Evolutionary conservation across 1,140 invertebrate genomes (phyloP).

Genomic region (Drosophila saltans): DNA sequence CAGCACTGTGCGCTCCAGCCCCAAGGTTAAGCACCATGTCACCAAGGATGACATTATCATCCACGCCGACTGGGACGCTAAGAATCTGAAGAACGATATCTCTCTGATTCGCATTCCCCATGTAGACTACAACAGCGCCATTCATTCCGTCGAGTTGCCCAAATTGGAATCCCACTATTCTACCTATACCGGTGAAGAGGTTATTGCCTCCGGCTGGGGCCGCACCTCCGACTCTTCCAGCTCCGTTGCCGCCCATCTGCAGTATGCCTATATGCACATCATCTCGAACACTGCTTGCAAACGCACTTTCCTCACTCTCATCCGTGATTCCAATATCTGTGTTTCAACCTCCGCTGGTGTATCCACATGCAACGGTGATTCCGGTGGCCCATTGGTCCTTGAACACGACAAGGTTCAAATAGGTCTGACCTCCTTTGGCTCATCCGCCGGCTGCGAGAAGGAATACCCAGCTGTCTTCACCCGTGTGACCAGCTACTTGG

Average conservation of each 20-base stretch:
- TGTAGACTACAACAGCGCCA: slow-evolving; percentile 45
- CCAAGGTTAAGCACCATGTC: slow-evolving; percentile 68
- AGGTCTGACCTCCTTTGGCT: slow-evolving; percentile 85
- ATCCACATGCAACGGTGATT: slow-evolving; percentile 83
- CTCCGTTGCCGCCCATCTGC: slow-evolving; percentile 56
- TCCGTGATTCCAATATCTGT: slow-evolving; percentile 66
- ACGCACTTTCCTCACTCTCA: slow-evolving; percentile 39
- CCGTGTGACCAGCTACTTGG: slow-evolving; percentile 84
- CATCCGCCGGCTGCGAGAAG: slow-evolving; percentile 84
- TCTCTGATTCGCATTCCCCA: slow-evolving; percentile 83
- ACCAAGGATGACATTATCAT: slow-evolving; percentile 62
- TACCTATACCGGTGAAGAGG: slow-evolving; percentile 53
- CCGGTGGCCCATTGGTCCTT: slow-evolving; percentile 84
- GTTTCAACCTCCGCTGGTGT: slow-evolving; percentile 52
- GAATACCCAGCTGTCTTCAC: slow-evolving; percentile 84
- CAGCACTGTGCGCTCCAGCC: slow-evolving; percentile 46
- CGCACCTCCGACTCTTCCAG: slow-evolving; percentile 78
- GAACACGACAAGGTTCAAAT: slow-evolving; percentile 59
- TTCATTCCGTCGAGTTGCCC: slow-evolving; percentile 60
- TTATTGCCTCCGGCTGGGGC: slow-evolving; percentile 70
- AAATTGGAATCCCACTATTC: slow-evolving; percentile 44
- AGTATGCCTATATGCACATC: slow-evolving; percentile 60
- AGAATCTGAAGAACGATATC: slow-evolving; percentile 84
- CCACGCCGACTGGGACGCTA: slow-evolving; percentile 83
- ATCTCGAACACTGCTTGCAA: slow-evolving; percentile 58